Evolutionary conservation across 2,888 invertebrate species (phyloP), one percentile per base, ranked within the genome.

Genomic region (Pegoplata infirma): DNA sequence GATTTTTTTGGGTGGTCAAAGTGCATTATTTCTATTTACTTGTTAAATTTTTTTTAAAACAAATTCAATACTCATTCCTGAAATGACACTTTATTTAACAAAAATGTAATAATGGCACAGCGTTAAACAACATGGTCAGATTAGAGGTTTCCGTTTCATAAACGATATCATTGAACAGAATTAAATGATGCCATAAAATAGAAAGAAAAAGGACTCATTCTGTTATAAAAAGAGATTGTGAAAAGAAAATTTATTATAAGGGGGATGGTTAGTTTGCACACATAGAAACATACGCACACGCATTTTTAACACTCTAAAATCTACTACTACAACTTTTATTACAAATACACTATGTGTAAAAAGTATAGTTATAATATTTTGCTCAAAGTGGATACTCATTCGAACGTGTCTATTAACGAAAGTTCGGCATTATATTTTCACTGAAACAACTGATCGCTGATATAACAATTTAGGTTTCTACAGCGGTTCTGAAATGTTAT

Each of bases 131-230:
- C 85, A 85, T 85, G 85, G 86, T 83, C 81, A 85, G 86, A 86
- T 86, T 86, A 86, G 86, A 84, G 86, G 86, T 86, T 86, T 86
- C 86, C 86, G 86, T 86, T 86, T 84, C 85, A 83, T 84, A 86
- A 81, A 83, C 82, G 83, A 82, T 83, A 87, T 61, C 86, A 84
- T 85, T 86, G 84, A 84, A 83, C 84, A 84, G 86, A 85, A 86
- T 86, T 84, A 86, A 86, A 86, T 86, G 84, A 85, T 84, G 53
- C 71, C 55, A 69, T 64, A 63, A 64, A 73, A 68, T 44, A 66
- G 68, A 73, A 51, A 28, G 68, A 63, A 56, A 40, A 47, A 61
- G n/a, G 61, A 53, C 58, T 66, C 74, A 75, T 76, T 59, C 77
- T 69, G 21, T 10, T 4, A 12, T 28, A 25, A 61, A 25, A 71